phyloP scores from a whole-genome alignment of 2,888 invertebrate genomes.

The Microctonus brassicae region DNA sequence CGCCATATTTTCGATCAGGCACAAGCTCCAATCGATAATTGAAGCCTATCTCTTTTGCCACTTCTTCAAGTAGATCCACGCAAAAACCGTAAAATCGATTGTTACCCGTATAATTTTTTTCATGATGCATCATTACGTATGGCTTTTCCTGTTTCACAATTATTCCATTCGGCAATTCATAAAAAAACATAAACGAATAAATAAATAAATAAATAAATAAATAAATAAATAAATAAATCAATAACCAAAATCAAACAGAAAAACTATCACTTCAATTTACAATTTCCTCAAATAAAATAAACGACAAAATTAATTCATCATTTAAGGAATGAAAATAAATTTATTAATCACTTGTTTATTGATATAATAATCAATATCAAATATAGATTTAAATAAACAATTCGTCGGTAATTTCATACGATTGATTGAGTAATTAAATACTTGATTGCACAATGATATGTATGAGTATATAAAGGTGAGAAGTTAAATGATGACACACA shows the following conservation, averaged over 20 bases:
- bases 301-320: too few species aligned
- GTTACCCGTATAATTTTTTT: conserved; percentile 80
- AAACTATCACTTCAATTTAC: too few species aligned
- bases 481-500: conserved; percentile 19
- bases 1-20: conserved; percentile 79
- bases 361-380: too few species aligned
- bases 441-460: conserved; percentile 1
- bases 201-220: background rate
- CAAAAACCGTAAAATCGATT: conserved; percentile 84
- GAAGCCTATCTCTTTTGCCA: conserved; percentile 79
- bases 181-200: background rate
- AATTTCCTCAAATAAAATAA: too few species aligned
- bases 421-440: conserved; percentile 8
- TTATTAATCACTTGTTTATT: too few species aligned
- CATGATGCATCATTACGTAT: conserved; percentile 81
- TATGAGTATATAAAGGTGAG: background rate
- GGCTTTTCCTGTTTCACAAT: conserved; percentile 75
- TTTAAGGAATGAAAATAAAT: too few species aligned
- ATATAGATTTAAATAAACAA: too few species aligned
- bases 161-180: background rate
- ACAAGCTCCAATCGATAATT: conserved; percentile 80
- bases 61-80: conserved; percentile 79
- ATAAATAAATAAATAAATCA: too few species aligned
- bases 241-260: too few species aligned
- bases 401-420: conserved; percentile 37